phyloP scores from a whole-genome alignment of 2,888 invertebrate genomes.

The Julus scanicus region DNA sequence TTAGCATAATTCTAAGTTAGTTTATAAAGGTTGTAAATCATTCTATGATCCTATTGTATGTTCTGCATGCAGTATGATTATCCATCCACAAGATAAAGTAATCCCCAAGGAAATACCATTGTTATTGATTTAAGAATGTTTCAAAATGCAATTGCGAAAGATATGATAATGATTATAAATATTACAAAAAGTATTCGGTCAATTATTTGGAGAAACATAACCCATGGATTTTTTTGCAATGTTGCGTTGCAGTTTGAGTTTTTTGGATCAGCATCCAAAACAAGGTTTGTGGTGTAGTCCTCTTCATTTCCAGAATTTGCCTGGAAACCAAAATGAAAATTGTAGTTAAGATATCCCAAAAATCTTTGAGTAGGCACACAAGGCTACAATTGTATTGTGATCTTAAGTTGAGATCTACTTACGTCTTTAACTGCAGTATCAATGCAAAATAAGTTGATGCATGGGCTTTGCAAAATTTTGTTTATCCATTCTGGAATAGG shows the following conservation, averaged over 20 bases:
- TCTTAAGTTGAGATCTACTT: too few relatives aligned
- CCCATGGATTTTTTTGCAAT: background rate
- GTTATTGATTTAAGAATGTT: too few relatives aligned
- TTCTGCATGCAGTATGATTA: too few relatives aligned
- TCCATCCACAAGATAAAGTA: too few relatives aligned
- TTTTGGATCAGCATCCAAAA: background rate
- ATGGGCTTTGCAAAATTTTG: background rate
- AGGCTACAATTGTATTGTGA: too few relatives aligned
- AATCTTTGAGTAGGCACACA: too few relatives aligned
- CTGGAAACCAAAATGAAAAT: background rate
- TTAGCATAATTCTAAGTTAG: too few relatives aligned
- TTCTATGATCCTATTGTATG: too few relatives aligned
- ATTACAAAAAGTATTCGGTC: background rate
- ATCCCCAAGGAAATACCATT: too few relatives aligned
- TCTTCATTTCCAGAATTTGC: background rate
- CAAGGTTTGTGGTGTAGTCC: background rate
- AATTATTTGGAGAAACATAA: background rate
- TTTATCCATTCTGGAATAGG: background rate
- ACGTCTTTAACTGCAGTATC: background rate
- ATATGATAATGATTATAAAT: background rate
- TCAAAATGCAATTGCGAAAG: background rate
- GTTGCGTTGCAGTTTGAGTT: background rate
- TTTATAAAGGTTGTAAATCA: too few relatives aligned
- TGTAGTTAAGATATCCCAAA: too few relatives aligned
- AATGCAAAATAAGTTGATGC: background rate